Base-by-base conservation (phyloP, 2,888 invertebrate genomes). In the Cepaea hortensis region DNA sequence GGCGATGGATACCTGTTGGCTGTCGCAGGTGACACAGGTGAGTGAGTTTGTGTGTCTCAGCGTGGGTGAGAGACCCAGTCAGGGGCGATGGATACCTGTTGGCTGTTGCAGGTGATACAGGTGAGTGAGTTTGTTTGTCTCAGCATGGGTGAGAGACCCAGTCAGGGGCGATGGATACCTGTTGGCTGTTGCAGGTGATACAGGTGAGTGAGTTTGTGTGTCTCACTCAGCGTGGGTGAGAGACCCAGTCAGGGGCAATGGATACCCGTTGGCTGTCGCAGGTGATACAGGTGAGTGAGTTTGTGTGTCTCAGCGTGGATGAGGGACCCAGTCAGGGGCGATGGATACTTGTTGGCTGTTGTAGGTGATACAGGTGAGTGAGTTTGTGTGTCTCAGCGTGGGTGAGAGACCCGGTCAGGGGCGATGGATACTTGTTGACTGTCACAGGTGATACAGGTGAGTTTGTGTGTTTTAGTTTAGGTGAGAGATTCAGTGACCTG, bases 381-480 rank as follows among this genome's bases (percentile, higher is more conserved):
- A 35, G 55, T 55, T 4, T 55, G 55, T n/a, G n/a, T n/a, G n/a
- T 55, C 55, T 6, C 55, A 55, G 55, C 55, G 5, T 55, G n/a
- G n/a, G 91, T 92, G 88, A 88, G 89, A 68, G 92, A 92, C 81
- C 93, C 92, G 61, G 92, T 92, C 85, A 91, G 91, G 83, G 90
- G 91, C 20, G 86, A 89, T 46, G 91, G 91, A 77, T 89, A 89
- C 85, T 89, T 93, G 20, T 90, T 89, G 35, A 90, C 91, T 81
- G 86, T 91, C 13, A 90, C 90, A 89, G 87, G 89, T 73, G n/a
- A n/a, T n/a, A n/a, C n/a, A n/a, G n/a, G n/a, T n/a, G n/a, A n/a
- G n/a, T n/a, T n/a, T n/a, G n/a, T n/a, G n/a, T n/a, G n/a, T n/a
- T n/a, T n/a, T n/a, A n/a, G n/a, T n/a, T n/a, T n/a, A n/a, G n/a